phyloP scores from a whole-genome alignment of 2,797 vertebrate genomes.

The Clarias fuscus region DNA sequence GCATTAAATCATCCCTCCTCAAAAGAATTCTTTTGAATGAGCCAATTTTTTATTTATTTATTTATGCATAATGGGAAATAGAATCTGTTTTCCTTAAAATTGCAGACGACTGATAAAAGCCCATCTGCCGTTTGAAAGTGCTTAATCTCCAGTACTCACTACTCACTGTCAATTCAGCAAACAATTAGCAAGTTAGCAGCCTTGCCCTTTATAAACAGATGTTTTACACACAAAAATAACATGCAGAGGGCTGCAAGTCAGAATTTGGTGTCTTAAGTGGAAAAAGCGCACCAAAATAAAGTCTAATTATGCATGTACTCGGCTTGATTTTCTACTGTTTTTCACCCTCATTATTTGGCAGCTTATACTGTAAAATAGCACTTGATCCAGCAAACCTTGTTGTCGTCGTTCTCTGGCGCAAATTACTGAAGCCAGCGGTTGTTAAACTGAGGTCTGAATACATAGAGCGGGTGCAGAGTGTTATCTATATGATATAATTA shows the following conservation, averaged over 20 bases:
- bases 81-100: neutral
- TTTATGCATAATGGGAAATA: neutral
- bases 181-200: constrained; percentile 23
- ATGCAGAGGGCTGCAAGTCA: constrained; percentile 2
- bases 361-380: constrained; percentile 1
- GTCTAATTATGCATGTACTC: neutral
- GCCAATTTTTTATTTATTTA: neutral
- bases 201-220: constrained; percentile 16
- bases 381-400: neutral
- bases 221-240: neutral
- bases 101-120: neutral
- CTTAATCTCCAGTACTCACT: constrained; percentile 17
- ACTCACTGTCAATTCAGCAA: constrained; percentile 18
- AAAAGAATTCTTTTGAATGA: neutral
- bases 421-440: neutral
- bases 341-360: neutral
- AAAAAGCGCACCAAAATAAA: no score
- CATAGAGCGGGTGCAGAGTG: neutral
- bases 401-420: neutral
- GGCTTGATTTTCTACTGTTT: neutral
- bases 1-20: neutral
- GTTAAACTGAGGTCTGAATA: neutral
- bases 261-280: neutral
- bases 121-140: constrained; percentile 15
- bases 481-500: constrained; percentile 3